These are phyloP conservation scores for Amphimallon solstitiale DNA, from an alignment of 2,888 invertebrate genomes.

Conservation along the genomic window DNA sequence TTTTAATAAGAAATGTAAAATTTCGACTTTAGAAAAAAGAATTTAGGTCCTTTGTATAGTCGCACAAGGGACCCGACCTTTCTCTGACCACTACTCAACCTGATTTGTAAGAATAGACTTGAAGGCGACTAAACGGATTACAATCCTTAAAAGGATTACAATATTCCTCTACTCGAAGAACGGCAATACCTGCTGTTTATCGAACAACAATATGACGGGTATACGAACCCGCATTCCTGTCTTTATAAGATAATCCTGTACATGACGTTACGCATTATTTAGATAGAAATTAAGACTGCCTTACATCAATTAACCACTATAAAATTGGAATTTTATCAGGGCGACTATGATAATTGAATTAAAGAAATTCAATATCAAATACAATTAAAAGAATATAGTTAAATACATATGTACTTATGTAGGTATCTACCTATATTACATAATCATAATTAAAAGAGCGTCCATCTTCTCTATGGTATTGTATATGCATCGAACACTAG, in stretches of 20 bases:
- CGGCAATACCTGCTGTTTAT: constrained; percentile 37
- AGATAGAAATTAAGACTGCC: constrained; percentile 1
- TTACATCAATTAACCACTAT: not conserved
- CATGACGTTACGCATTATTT: constrained; percentile 4
- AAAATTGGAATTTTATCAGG: not conserved
- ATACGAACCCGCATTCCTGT: constrained; percentile 32
- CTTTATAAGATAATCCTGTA: constrained; percentile 4
- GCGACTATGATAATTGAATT: too few relatives aligned
- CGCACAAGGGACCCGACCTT: constrained; percentile 33
- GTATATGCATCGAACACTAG: too few relatives aligned
- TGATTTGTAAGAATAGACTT: constrained; percentile 37
- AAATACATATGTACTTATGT: too few relatives aligned
- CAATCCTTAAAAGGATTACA: constrained; percentile 41
- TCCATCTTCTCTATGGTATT: too few relatives aligned
- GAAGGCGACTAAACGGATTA: constrained; percentile 40
- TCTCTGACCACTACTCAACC: constrained; percentile 40
- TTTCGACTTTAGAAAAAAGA: constrained; percentile 5
- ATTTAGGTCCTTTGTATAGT: constrained; percentile 30
- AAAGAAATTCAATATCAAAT: too few relatives aligned
- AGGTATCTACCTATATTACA: too few relatives aligned
- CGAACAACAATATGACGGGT: constrained; percentile 36
- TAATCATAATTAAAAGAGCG: too few relatives aligned
- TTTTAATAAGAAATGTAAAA: constrained; percentile 8
- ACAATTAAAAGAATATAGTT: too few relatives aligned
- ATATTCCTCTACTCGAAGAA: constrained; percentile 34